Conservation (phyloP, 2,113 vertebrate genomes). For the Silurus glanis region DNA sequence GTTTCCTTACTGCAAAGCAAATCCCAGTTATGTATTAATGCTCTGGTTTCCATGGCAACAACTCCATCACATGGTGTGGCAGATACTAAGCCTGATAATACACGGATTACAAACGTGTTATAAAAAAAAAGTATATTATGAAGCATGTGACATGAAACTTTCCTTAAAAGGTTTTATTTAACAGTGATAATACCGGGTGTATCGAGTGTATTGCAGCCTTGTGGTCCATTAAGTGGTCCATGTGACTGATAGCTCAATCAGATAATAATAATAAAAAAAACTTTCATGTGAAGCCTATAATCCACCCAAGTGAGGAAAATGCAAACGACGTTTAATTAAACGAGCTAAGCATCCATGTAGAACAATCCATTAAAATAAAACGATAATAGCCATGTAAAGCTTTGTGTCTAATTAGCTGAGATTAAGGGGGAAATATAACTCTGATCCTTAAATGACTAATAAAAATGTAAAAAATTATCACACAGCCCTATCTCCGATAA, state of each 20-base stretch:
- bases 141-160: not conserved
- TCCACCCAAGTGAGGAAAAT: not conserved
- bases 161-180: not conserved
- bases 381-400: not conserved
- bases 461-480: not conserved
- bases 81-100: not conserved
- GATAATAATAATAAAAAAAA: not conserved
- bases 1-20: not conserved
- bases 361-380: not conserved
- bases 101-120: not conserved
- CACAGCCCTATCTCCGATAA: no score
- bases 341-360: no score
- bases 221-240: not conserved
- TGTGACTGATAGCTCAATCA: not conserved
- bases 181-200: not conserved
- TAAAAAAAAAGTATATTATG: not conserved
- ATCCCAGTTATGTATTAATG: not conserved
- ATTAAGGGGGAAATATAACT: not conserved
- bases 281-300: not conserved
- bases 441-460: not conserved
- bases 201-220: not conserved
- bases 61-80: not conserved
- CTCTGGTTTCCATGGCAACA: not conserved
- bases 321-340: not conserved
- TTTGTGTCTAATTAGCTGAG: not conserved